These are phyloP conservation scores for Maniola hyperantus DNA, from an alignment of 2,888 invertebrate genomes.

Conservation along the genomic window DNA sequence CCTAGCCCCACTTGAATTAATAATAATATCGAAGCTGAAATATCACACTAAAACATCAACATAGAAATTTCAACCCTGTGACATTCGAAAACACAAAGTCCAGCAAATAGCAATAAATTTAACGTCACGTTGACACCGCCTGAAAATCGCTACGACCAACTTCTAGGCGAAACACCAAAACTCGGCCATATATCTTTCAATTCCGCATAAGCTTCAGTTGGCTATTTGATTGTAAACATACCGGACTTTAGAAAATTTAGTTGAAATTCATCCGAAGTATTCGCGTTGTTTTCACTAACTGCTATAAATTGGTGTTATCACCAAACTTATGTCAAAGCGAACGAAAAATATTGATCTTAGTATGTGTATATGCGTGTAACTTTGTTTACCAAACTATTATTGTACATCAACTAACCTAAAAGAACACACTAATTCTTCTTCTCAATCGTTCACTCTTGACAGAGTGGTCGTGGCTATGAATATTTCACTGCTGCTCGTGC, in stretches of 20 bases:
- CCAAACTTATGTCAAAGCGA: neutral
- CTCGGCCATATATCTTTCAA: conserved; percentile 73
- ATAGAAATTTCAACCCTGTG: conserved; percentile 52
- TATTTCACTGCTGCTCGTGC: too few species aligned
- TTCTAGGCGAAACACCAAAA: conserved; percentile 71
- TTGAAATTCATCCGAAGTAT: conserved; percentile 41
- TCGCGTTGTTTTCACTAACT: conserved; percentile 36
- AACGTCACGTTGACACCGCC: conserved; percentile 69
- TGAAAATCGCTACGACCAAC: conserved; percentile 69
- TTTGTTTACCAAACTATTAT: neutral
- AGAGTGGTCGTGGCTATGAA: too few species aligned
- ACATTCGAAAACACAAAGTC: conserved; percentile 73
- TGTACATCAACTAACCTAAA: neutral
- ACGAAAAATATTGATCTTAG: neutral
- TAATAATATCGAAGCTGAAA: conserved; percentile 24
- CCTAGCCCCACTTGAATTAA: too few species aligned
- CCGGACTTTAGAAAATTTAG: conserved; percentile 40
- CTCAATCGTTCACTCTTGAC: too few species aligned
- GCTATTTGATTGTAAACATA: conserved; percentile 48
- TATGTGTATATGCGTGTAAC: neutral
- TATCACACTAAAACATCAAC: conserved; percentile 41
- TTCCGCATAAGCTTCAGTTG: conserved; percentile 55
- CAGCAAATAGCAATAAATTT: conserved; percentile 76
- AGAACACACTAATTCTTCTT: neutral
- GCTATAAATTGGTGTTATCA: conserved; percentile 34